Evolutionary conservation across 2,113 vertebrate species (phyloP).

Genomic region (Nematolebias whitei): DNA sequence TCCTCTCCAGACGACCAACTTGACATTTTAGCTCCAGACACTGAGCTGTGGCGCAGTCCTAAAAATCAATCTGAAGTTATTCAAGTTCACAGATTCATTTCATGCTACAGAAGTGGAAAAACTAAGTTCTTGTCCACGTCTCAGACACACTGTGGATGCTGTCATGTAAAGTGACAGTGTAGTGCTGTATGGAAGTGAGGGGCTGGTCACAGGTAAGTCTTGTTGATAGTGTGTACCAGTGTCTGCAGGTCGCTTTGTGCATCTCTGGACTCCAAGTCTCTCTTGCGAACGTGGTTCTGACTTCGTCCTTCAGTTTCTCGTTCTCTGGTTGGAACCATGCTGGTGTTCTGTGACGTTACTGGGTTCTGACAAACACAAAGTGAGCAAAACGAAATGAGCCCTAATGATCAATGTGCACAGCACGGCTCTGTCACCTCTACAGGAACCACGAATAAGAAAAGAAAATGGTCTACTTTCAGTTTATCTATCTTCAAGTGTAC

Average conservation of each 20-base stretch:
- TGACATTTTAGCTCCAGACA: slow-evolving; percentile 91
- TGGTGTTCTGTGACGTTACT: slow-evolving; percentile 75
- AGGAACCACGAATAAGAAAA: no score
- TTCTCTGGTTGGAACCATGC: slow-evolving; percentile 29
- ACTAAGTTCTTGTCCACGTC: background rate
- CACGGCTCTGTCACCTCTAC: background rate
- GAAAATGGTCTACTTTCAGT: no score
- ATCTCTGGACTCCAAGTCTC: slow-evolving; percentile 79
- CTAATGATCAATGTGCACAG: background rate
- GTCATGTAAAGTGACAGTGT: background rate
- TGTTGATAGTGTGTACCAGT: slow-evolving; percentile 77
- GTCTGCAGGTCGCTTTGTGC: slow-evolving; percentile 80
- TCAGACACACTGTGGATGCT: background rate
- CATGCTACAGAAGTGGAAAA: no score
- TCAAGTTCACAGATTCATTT: background rate
- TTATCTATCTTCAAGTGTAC: background rate
- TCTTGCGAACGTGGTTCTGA: slow-evolving; percentile 76
- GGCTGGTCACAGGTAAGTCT: background rate
- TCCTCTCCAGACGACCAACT: slow-evolving; percentile 90
- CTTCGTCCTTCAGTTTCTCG: slow-evolving; percentile 75
- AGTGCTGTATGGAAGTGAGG: background rate
- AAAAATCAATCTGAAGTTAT: background rate
- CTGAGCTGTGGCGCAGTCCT: slow-evolving; percentile 87
- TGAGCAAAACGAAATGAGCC: background rate
- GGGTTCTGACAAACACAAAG: slow-evolving; percentile 63